Base-by-base conservation (phyloP, 2,797 vertebrate genomes). In the Coregonus suidteri region DNA sequence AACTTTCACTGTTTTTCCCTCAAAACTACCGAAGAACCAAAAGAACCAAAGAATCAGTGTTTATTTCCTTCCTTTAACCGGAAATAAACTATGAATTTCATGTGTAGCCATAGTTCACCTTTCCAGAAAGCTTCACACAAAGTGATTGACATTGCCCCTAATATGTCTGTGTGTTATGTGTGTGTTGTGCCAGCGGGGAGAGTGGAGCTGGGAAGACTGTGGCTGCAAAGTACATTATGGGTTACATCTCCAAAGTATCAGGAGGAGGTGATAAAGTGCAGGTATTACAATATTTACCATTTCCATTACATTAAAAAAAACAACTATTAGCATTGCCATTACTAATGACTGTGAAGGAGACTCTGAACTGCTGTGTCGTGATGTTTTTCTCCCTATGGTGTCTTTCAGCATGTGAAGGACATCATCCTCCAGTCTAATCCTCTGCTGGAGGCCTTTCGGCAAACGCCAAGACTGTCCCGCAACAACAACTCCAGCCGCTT, bases 401-500 rank as follows among this genome's bases (percentile, higher is more conserved):
- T 85, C 25, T 84, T 74, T 25, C 85, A 99, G 98, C 97, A 99
- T 0, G 96, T 99, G 5, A 99, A 99, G 92, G 98, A 99, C 82
- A 99, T 99, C 86, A 99, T 99, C 87, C 94, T 99, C 13, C 97
- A 98, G 86, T 99, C 98, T 15, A 99, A 99, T 88, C 98, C 98
- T 0, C 91, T 99, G 76, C 93, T 99, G 59, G 98, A 99, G 86
- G 98, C 98, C 35, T 99, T 99, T 99, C 0, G 98, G 98, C 16
- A 99, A 99, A 99, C 0, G 98, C 98, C 76, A 99, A 99, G 92
- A 99, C 98, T 0, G 95, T 99, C 75, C 75, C 94, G 98, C 75
- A 99, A 99, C 94, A 98, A 99, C 93, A 99, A 99, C 86, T 99
- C 98, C 69, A 99, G 98, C 78, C 96, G 98, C 74, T 99, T 99